A percentile compares a stretch with the other conserved stretches of the same genome.
These are phyloP conservation scores for Cygnus olor DNA, from an alignment of 2,797 vertebrate species.

Conservation along the genomic window DNA sequence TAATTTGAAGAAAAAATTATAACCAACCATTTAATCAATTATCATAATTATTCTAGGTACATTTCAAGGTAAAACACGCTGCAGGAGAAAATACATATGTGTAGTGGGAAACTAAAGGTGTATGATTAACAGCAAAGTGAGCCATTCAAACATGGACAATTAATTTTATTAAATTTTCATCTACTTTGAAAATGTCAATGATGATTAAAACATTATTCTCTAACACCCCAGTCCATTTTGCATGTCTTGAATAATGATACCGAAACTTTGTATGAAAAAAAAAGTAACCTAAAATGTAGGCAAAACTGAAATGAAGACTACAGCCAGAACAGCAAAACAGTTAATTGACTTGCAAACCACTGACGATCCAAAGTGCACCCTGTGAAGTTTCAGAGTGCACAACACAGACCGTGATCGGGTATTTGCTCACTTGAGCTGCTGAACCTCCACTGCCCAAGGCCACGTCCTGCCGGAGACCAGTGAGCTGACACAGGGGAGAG, in stretches of 20 bases:
- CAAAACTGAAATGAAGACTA: not conserved
- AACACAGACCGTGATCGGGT: no score
- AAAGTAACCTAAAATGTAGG: not conserved
- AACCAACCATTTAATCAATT: slow-evolving; percentile 36
- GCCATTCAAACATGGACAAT: slow-evolving; percentile 72
- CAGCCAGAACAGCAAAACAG: not conserved
- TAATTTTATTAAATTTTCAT: slow-evolving; percentile 79
- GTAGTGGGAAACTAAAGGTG: slow-evolving; percentile 42
- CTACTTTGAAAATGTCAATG: slow-evolving; percentile 74
- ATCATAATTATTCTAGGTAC: slow-evolving; percentile 13
- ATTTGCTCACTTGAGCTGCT: not conserved
- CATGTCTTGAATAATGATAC: slow-evolving; percentile 61
- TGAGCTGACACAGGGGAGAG: accelerated
- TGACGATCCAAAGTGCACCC: accelerated
- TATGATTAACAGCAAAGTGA: slow-evolving; percentile 73
- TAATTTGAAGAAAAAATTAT: slow-evolving; percentile 29
- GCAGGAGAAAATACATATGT: not conserved
- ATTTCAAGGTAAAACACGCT: not conserved
- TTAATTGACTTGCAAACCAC: not conserved
- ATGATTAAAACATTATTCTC: slow-evolving; percentile 78
- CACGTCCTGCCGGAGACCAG: not conserved
- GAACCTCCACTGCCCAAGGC: not conserved
- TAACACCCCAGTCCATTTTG: slow-evolving; percentile 59
- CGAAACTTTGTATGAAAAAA: slow-evolving; percentile 56
- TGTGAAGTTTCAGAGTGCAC: accelerated